A percentile compares a stretch with the other conserved stretches of the same genome.
phyloP scores from a whole-genome alignment of 2,797 vertebrate species.

The Xiphorhynchus erythropygius region DNA sequence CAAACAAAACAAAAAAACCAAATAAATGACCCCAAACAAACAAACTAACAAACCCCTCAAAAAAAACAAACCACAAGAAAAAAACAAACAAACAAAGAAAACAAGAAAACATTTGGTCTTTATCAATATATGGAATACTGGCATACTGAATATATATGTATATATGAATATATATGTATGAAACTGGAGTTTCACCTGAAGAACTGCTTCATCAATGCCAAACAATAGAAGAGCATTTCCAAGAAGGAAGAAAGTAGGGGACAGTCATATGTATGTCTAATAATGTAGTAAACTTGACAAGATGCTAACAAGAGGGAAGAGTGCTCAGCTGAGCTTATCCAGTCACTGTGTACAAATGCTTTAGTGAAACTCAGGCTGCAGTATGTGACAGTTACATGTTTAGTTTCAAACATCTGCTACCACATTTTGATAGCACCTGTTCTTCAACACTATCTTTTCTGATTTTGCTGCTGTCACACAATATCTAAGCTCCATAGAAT shows the following conservation, averaged over 20 bases:
- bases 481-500: not conserved
- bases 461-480: not conserved
- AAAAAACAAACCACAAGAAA: too few relatives aligned
- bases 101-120: not conserved
- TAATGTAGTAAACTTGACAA: not conserved
- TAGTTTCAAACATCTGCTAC: not conserved
- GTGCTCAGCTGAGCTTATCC: not conserved
- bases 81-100: too few relatives aligned
- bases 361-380: not conserved
- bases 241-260: not conserved
- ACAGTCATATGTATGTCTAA: not conserved
- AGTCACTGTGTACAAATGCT: fast-evolving
- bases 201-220: not conserved
- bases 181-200: not conserved
- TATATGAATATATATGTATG: too few relatives aligned
- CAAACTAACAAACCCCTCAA: too few relatives aligned
- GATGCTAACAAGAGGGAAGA: not conserved
- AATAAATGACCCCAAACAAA: too few relatives aligned
- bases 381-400: too few relatives aligned
- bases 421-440: not conserved
- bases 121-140: not conserved
- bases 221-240: not conserved
- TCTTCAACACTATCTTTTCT: not conserved
- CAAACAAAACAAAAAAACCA: too few relatives aligned
- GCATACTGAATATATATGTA: too few relatives aligned